A percentile compares a stretch with the other conserved stretches of the same genome.
These are phyloP conservation scores for Agonopterix alstromeriana DNA, from an alignment of 2,888 invertebrate genomes.

Conservation along the genomic window DNA sequence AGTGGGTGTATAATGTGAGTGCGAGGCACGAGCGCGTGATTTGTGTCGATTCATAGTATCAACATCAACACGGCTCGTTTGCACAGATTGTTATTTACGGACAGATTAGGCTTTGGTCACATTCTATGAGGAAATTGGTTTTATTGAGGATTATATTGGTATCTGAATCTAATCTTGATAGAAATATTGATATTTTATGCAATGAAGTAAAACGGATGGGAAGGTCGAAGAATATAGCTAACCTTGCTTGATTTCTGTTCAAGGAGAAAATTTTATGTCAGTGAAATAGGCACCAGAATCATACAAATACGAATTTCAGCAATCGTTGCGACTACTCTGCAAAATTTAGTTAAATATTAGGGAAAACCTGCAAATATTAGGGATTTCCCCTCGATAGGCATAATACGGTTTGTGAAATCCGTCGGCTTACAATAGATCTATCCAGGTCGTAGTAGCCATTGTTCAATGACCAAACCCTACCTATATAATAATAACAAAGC, in stretches of 20 bases:
- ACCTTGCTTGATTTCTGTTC: not conserved
- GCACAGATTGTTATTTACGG: constrained; percentile 50
- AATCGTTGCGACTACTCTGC: too few species aligned
- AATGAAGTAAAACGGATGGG: not conserved
- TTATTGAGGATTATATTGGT: not conserved
- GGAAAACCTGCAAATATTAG: too few species aligned
- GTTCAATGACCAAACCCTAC: too few species aligned
- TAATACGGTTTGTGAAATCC: too few species aligned
- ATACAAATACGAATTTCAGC: not conserved
- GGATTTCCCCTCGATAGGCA: too few species aligned
- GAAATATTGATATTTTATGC: not conserved
- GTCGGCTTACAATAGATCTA: too few species aligned
- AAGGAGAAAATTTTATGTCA: not conserved
- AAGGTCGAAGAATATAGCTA: not conserved
- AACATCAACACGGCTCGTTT: constrained; percentile 44
- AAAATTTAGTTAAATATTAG: too few species aligned
- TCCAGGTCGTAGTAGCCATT: too few species aligned
- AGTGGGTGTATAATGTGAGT: constrained; percentile 6
- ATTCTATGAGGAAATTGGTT: not conserved
- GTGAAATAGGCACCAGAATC: not conserved
- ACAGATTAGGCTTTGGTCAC: constrained; percentile 4
- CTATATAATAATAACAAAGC: too few species aligned
- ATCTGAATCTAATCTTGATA: not conserved
- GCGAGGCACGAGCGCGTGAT: constrained; percentile 10
- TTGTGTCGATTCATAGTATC: constrained; percentile 21